These are phyloP conservation scores for Aphodius granarius DNA, from an alignment of 2,888 invertebrate species.

Conservation along the genomic window DNA sequence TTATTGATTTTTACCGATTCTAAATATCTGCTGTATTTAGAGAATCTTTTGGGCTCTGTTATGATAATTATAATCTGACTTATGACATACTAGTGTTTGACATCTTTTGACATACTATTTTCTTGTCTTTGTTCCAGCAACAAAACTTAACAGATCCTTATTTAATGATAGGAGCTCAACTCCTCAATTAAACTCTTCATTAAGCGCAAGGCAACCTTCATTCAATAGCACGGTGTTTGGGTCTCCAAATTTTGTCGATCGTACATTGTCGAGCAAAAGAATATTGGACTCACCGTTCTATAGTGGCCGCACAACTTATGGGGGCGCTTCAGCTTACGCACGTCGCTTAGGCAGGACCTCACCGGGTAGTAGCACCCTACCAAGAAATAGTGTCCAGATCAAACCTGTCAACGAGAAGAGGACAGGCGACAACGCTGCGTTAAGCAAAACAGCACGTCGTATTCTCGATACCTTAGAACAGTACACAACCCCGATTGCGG, in stretches of 20 bases:
- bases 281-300: constrained; percentile 72
- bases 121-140: constrained; percentile 45
- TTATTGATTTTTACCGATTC: too few species aligned
- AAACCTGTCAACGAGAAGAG: constrained; percentile 51
- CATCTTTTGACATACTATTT: too few species aligned
- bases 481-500: constrained; percentile 77
- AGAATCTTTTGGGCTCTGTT: too few species aligned
- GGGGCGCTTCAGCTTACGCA: constrained; percentile 68
- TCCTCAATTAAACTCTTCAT: constrained; percentile 43
- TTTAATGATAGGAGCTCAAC: constrained; percentile 36
- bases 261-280: constrained; percentile 52
- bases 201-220: constrained; percentile 56
- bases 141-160: constrained; percentile 28
- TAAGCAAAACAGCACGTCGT: constrained; percentile 75
- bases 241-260: constrained; percentile 52
- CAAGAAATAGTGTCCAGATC: constrained; percentile 52
- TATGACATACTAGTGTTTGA: too few species aligned
- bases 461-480: constrained; percentile 80
- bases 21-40: too few species aligned
- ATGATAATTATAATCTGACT: too few species aligned
- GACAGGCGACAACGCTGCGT: constrained; percentile 50
- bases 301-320: constrained; percentile 72
- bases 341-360: constrained; percentile 37
- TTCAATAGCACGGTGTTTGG: constrained; percentile 53
- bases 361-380: constrained; percentile 26